These are phyloP conservation scores for Lordiphosa clarofinis DNA, from an alignment of 1,140 invertebrate genomes.

Conservation along the genomic window DNA sequence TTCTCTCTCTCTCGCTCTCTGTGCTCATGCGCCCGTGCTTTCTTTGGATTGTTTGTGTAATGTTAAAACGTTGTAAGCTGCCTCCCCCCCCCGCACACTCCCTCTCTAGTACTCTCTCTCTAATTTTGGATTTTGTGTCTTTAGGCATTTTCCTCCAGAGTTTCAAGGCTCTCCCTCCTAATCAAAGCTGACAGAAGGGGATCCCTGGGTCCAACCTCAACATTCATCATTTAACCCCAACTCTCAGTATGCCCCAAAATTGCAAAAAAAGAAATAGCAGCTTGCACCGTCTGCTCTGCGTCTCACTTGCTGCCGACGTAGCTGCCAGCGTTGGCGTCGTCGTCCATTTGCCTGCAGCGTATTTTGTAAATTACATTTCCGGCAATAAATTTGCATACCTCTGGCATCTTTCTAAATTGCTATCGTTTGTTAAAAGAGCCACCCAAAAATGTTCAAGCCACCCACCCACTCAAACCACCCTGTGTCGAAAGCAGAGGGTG, in stretches of 20 bases:
- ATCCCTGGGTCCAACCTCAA: slow-evolving; percentile 31
- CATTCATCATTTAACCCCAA: slow-evolving; percentile 26
- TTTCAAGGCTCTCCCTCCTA: slow-evolving; percentile 56
- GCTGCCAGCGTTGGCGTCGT: slow-evolving; percentile 11
- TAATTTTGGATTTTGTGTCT: slow-evolving; percentile 28
- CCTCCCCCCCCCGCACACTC: not conserved
- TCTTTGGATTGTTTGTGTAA: slow-evolving; percentile 71
- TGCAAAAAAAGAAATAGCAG: slow-evolving; percentile 25
- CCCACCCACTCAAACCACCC: slow-evolving; percentile 33
- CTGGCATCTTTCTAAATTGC: slow-evolving; percentile 79
- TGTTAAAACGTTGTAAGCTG: slow-evolving; percentile 57
- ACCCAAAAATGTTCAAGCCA: no score
- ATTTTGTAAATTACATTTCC: slow-evolving; percentile 80
- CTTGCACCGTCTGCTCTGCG: slow-evolving; percentile 16
- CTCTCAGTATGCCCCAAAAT: slow-evolving; percentile 15
- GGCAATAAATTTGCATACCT: slow-evolving; percentile 80
- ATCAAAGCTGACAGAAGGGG: no score
- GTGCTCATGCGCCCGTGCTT: slow-evolving; percentile 46
- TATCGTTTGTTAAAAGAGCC: slow-evolving; percentile 78
- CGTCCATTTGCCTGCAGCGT: slow-evolving; percentile 65
- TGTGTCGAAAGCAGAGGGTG: not conserved
- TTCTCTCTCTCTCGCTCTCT: slow-evolving; percentile 19
- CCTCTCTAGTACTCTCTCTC: not conserved
- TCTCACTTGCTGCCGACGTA: slow-evolving; percentile 16
- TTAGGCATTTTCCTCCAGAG: slow-evolving; percentile 30